Evolutionary conservation across 2,113 vertebrate genomes (phyloP).

Genomic region (Rana temporaria): DNA sequence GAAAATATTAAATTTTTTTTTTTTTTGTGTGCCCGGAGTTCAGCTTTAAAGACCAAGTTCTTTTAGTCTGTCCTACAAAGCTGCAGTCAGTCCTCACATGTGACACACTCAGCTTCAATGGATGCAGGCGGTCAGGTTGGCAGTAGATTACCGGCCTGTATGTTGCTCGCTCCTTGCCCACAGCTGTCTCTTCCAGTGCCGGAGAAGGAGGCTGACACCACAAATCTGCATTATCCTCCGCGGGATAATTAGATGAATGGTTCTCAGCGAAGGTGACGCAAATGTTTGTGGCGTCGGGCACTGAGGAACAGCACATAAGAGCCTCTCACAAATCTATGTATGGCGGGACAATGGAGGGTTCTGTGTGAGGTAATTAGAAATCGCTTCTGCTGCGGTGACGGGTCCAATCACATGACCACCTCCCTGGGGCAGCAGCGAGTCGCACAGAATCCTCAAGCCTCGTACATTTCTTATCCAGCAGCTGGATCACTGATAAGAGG

Average conservation of each 20-base stretch:
- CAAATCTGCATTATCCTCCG: not conserved
- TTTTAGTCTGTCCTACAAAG: too few relatives aligned
- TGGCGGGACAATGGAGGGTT: conserved; percentile 1
- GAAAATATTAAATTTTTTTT: too few relatives aligned
- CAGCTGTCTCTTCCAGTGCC: too few relatives aligned
- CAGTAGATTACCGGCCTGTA: too few relatives aligned
- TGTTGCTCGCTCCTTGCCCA: too few relatives aligned
- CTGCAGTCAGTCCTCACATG: too few relatives aligned
- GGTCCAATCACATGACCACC: not conserved
- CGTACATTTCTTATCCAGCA: not conserved
- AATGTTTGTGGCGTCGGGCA: too few relatives aligned
- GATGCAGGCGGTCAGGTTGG: too few relatives aligned
- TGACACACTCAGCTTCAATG: too few relatives aligned
- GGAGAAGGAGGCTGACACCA: not conserved
- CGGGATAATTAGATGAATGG: not conserved
- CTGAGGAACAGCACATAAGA: not conserved
- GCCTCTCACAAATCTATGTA: not conserved
- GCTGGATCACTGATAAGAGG: not conserved
- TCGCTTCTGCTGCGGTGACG: not conserved
- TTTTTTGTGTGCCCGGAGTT: too few relatives aligned
- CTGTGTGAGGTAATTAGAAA: not conserved
- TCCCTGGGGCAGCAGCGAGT: not conserved
- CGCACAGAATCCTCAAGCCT: not conserved
- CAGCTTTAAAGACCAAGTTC: too few relatives aligned
- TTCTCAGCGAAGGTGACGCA: not conserved